Percentiles rank a stretch among this genome's conserved stretches.
phyloP scores from a whole-genome alignment of 2,797 vertebrate species.

The Helicolenus hilgendorfi region DNA sequence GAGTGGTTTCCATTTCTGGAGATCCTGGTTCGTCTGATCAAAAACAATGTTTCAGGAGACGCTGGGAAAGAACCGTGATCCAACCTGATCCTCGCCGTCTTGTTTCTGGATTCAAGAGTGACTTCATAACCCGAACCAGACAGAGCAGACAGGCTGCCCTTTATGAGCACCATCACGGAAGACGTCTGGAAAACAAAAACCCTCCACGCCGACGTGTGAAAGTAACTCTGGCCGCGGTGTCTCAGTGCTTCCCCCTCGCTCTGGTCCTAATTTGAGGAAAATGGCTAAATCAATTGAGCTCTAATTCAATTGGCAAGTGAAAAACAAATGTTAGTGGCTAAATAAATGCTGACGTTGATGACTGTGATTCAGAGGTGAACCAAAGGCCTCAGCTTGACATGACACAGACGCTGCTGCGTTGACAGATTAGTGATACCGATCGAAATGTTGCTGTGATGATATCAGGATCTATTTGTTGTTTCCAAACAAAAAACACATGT shows the following conservation, averaged over 20 bases:
- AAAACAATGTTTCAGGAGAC: slow-evolving; percentile 59
- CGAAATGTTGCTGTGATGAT: slow-evolving; percentile 22
- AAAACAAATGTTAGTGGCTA: slow-evolving; percentile 6
- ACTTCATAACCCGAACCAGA: slow-evolving; percentile 77
- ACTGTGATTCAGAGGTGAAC: slow-evolving; percentile 36
- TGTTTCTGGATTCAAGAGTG: slow-evolving; percentile 63
- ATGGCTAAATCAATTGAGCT: slow-evolving; percentile 13
- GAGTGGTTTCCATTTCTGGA: slow-evolving; percentile 50
- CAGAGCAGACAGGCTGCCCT: slow-evolving; percentile 58
- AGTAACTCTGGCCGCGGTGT: slow-evolving; percentile 9
- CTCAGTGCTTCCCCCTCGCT: slow-evolving; percentile 33
- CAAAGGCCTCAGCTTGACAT: slow-evolving; percentile 17
- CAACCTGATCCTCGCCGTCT: slow-evolving; percentile 60
- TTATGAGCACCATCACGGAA: slow-evolving; percentile 34
- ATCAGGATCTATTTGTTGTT: slow-evolving; percentile 29
- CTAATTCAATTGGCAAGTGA: slow-evolving; percentile 15
- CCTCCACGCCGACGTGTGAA: slow-evolving; percentile 49
- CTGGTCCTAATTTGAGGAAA: slow-evolving; percentile 39
- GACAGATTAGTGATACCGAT: slow-evolving; percentile 43
- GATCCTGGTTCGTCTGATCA: slow-evolving; percentile 47
- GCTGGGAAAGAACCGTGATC: slow-evolving; percentile 65
- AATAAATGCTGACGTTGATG: slow-evolving; percentile 26
- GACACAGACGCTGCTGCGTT: slow-evolving; percentile 42
- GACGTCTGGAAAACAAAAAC: slow-evolving; percentile 51
- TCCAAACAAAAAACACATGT: slow-evolving; percentile 76